Conservation (phyloP, 1,140 invertebrate genomes). For the Caenorhabditis remanei region DNA sequence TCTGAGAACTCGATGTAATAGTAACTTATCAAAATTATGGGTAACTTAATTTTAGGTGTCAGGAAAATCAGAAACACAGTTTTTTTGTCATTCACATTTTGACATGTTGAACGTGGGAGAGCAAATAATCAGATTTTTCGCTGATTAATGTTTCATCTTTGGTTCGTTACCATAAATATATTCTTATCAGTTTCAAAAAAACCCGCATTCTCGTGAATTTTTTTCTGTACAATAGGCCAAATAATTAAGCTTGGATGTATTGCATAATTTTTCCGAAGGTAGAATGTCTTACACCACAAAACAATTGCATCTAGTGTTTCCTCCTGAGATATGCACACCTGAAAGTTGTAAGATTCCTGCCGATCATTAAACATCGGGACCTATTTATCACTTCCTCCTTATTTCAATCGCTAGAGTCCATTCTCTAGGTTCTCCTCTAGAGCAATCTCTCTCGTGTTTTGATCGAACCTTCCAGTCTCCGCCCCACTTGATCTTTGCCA, state of each 20-base stretch:
- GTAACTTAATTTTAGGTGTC: background rate
- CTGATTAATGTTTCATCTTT: background rate
- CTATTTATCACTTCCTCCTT: too few species aligned
- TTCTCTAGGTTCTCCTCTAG: background rate
- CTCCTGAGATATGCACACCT: too few species aligned
- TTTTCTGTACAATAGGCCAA: background rate
- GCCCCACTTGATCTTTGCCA: conserved; percentile 22
- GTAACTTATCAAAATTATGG: background rate
- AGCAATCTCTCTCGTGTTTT: conserved; percentile 14
- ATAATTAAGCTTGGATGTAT: background rate
- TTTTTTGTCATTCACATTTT: too few species aligned
- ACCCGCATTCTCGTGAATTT: background rate
- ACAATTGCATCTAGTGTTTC: too few species aligned
- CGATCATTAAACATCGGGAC: too few species aligned
- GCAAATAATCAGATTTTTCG: too few species aligned
- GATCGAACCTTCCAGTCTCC: background rate
- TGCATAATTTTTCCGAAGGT: too few species aligned
- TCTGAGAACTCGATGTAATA: background rate
- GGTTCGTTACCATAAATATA: background rate
- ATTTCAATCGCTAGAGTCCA: background rate
- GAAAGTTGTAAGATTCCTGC: too few species aligned
- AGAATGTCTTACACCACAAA: too few species aligned
- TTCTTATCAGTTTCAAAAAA: background rate
- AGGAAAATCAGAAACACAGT: too few species aligned
- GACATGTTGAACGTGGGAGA: too few species aligned